Base-by-base conservation (phyloP, 2,888 invertebrate genomes). In the Ypsolopha sequella region DNA sequence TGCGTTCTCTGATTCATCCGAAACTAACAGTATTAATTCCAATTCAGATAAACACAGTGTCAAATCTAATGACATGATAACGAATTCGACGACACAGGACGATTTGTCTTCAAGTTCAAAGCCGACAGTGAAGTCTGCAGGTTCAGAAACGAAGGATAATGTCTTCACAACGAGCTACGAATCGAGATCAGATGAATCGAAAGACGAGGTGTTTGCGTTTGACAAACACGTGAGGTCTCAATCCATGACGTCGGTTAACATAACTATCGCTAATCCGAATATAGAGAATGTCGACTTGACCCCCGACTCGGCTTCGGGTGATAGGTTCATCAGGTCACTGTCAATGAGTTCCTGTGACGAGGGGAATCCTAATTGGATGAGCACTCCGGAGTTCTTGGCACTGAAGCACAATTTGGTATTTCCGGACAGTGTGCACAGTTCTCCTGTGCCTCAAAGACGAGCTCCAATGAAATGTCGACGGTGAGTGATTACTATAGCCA, bases 391-490 rank as follows among this genome's bases (percentile, higher is more conserved):
- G 66, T 88, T 94, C 51, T 70, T 95, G 53, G 94, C 94, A 1
- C 86, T 93, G 54, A 93, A 94, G 66, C 94, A 94, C 65, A 94
- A 94, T 72, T 77, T 94, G 56, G 91, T 91, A 41, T 94, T 94
- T 70, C 94, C 94, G 1, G 94, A 95, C 55, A 94, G 94, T 66
- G 91, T 90, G 9, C 92, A 91, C 48, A 92, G 92, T 41, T 94
- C 94, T 0, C 94, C 95, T 0, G 91, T 93, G 34, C 87, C 92
- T 44, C 89, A 89, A 46, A 88, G 91, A 48, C 89, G 90, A 61
- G 80, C 87, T 7, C 87, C 90, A 51, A 77, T 90, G 52, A 91
- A 91, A 80, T 91, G 91, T 70, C 80, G 91, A 71, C 85, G 88
- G 88, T 88, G 60, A 76, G 68, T 52, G 24, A 3, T 24, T 24